These are phyloP conservation scores for Cheilosia vernalis DNA, from an alignment of 2,888 invertebrate species.

Conservation along the genomic window DNA sequence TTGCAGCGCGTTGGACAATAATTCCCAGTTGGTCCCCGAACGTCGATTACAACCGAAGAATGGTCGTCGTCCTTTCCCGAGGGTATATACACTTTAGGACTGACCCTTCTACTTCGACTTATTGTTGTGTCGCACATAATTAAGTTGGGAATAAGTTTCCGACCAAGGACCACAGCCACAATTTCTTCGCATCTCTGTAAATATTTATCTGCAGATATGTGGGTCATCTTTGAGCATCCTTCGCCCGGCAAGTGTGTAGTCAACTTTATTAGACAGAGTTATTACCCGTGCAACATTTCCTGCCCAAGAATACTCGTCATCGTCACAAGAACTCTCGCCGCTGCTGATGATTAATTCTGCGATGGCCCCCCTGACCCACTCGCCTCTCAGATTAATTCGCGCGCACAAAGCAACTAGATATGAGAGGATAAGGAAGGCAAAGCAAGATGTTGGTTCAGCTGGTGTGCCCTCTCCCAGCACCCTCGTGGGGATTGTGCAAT, in stretches of 20 bases:
- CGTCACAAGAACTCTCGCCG: conserved; percentile 31
- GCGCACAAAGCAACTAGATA: conserved; percentile 32
- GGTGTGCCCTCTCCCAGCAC: background rate
- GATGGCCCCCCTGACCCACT: conserved; percentile 31
- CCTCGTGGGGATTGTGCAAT: conserved; percentile 46
- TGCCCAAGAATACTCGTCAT: conserved; percentile 12
- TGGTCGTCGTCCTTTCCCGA: background rate
- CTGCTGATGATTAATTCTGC: conserved; percentile 43
- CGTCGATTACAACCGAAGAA: conserved; percentile 8
- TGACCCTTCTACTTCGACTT: conserved; percentile 5
- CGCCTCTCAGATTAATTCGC: background rate
- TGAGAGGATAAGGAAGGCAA: conserved; percentile 1
- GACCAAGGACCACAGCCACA: conserved; percentile 32
- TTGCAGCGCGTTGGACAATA: conserved; percentile 30
- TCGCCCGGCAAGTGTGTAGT: conserved; percentile 17
- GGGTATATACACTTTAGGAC: background rate
- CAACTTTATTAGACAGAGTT: conserved; percentile 37
- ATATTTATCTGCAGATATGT: conserved; percentile 28
- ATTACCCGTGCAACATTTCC: conserved; percentile 36
- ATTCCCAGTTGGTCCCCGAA: conserved; percentile 23
- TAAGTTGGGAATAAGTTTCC: conserved; percentile 57
- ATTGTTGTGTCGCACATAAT: conserved; percentile 50
- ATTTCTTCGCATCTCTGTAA: background rate
- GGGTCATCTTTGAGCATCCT: conserved; percentile 39
- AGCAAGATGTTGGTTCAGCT: conserved; percentile 3